Evolutionary conservation across 2,888 invertebrate genomes (phyloP).

Genomic region (Trichacis sp.): DNA sequence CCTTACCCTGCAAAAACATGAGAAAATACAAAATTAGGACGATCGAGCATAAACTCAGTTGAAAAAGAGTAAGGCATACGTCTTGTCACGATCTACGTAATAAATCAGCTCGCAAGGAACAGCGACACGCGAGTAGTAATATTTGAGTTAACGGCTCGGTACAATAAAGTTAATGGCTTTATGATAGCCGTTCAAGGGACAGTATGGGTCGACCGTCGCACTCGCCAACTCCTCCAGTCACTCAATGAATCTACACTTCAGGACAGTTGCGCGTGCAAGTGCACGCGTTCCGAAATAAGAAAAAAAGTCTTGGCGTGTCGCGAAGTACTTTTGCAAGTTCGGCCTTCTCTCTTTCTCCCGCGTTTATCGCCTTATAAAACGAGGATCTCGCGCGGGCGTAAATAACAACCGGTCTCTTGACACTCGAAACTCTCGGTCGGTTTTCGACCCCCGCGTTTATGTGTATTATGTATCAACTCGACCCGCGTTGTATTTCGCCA

Average conservation of each 20-base stretch:
- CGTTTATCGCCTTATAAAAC: constrained; percentile 59
- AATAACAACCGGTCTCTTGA: constrained; percentile 51
- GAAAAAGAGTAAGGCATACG: constrained; percentile 38
- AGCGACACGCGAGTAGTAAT: constrained; percentile 68
- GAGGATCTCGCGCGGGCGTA: constrained; percentile 52
- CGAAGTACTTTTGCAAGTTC: constrained; percentile 45
- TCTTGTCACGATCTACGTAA: constrained; percentile 57
- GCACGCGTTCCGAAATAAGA: constrained; percentile 38
- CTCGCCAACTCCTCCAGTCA: constrained; percentile 35
- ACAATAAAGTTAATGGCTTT: constrained; percentile 69
- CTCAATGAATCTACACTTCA: constrained; percentile 47
- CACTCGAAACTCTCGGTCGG: constrained; percentile 41
- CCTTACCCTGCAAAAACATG: not conserved
- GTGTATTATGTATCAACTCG: constrained; percentile 34
- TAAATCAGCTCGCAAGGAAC: constrained; percentile 62
- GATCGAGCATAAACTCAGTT: not conserved
- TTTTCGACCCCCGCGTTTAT: constrained; percentile 35
- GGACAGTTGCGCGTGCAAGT: constrained; percentile 37
- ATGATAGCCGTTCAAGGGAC: constrained; percentile 62
- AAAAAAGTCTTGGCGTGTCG: constrained; percentile 43
- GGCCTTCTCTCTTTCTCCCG: constrained; percentile 40
- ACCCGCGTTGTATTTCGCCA: constrained; percentile 29
- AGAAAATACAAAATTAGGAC: not conserved
- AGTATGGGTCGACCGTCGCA: constrained; percentile 38
- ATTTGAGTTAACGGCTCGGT: constrained; percentile 67